Percentiles rank a stretch among this genome's conserved stretches.
Evolutionary conservation across 2,888 invertebrate species (phyloP).

Genomic region (Autographa gamma): DNA sequence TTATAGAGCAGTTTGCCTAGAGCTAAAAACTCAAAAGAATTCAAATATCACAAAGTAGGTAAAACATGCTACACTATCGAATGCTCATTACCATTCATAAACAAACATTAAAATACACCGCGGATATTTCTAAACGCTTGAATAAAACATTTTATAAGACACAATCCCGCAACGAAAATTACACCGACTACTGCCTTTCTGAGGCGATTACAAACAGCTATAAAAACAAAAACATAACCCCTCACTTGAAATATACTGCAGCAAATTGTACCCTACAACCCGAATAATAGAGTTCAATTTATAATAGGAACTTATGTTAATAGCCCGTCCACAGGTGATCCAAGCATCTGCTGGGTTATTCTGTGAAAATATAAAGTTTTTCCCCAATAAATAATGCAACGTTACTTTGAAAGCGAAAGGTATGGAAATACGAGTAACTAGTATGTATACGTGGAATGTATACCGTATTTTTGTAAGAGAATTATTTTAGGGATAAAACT

Average conservation of each 20-base stretch:
- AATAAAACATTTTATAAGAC: slow-evolving; percentile 78
- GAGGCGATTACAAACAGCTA: slow-evolving; percentile 74
- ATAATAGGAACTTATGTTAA: slow-evolving; percentile 64
- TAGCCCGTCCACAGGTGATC: slow-evolving; percentile 81
- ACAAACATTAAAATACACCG: slow-evolving; percentile 67
- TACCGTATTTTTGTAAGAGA: slow-evolving; percentile 63
- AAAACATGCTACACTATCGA: slow-evolving; percentile 40
- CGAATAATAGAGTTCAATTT: slow-evolving; percentile 66
- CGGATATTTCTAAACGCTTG: slow-evolving; percentile 70
- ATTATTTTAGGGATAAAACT: slow-evolving; percentile 70
- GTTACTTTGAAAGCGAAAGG: slow-evolving; percentile 65
- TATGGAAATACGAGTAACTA: slow-evolving; percentile 65
- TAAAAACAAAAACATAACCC: slow-evolving; percentile 75
- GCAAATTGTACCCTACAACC: slow-evolving; percentile 58
- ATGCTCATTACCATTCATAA: slow-evolving; percentile 70
- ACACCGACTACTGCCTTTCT: slow-evolving; percentile 64
- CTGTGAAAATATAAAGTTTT: slow-evolving; percentile 85
- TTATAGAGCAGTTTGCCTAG: slow-evolving; percentile 14
- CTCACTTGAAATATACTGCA: slow-evolving; percentile 34
- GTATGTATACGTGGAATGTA: slow-evolving; percentile 53
- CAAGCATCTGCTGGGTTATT: slow-evolving; percentile 81
- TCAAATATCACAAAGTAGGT: slow-evolving; percentile 23
- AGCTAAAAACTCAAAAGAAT: slow-evolving; percentile 28
- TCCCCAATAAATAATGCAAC: slow-evolving; percentile 87
- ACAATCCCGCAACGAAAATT: slow-evolving; percentile 73